phyloP scores from a whole-genome alignment of 2,888 invertebrate species.

The Athalia rosae region DNA sequence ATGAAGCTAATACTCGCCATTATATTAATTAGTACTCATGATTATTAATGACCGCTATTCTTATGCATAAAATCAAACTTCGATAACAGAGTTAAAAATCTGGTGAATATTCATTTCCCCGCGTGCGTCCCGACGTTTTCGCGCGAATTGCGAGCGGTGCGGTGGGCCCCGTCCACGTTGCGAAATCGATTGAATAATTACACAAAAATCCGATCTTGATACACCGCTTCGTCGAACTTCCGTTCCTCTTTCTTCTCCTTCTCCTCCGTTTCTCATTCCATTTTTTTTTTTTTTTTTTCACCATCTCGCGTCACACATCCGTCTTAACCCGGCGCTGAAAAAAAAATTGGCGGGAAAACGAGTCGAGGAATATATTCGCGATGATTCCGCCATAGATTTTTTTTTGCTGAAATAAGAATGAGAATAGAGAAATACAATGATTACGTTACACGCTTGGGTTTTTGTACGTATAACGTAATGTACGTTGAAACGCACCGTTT shows the following conservation, averaged over 20 bases:
- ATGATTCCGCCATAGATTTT: too few species aligned
- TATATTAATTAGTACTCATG: conserved; percentile 45
- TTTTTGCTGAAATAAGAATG: too few species aligned
- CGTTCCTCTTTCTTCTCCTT: too few species aligned
- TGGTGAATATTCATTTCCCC: conserved; percentile 35
- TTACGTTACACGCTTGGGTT: too few species aligned
- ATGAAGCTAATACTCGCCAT: conserved; percentile 45
- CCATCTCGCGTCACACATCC: neutral
- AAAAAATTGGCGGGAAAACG: too few species aligned
- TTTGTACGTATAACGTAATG: too few species aligned
- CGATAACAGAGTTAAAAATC: conserved; percentile 43
- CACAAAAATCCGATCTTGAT: conserved; percentile 17
- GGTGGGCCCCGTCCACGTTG: neutral
- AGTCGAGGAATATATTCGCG: too few species aligned
- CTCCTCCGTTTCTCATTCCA: too few species aligned
- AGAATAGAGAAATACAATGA: too few species aligned
- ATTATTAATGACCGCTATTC: conserved; percentile 43
- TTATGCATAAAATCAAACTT: conserved; percentile 44
- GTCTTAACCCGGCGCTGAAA: neutral
- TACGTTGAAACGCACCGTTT: too few species aligned
- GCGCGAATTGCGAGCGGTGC: neutral
- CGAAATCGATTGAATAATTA: conserved; percentile 36
- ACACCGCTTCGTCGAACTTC: neutral
- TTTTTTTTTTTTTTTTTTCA: neutral
- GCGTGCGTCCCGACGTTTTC: neutral